Percentiles rank a stretch among this genome's conserved stretches.
phyloP scores from a whole-genome alignment of 2,797 vertebrate genomes.

The Dromococcyx pavoninus region DNA sequence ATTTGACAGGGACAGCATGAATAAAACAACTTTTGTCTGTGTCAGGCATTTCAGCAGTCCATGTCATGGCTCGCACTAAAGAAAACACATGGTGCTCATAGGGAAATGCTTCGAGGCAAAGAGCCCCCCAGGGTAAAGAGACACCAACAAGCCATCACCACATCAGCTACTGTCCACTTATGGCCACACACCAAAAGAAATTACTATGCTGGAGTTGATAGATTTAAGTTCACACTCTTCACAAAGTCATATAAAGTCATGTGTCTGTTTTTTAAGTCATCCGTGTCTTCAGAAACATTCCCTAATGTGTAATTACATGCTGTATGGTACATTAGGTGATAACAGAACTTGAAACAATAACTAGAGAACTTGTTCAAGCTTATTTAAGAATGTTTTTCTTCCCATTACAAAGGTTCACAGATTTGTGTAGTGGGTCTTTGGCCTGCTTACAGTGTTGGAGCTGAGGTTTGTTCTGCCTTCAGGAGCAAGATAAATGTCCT shows the following conservation, averaged over 20 bases:
- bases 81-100: not conserved
- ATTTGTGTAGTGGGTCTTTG: not conserved
- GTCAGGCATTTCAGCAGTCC: constrained; percentile 1
- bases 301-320: not conserved
- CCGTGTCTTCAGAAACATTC: constrained; percentile 20
- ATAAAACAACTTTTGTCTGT: not conserved
- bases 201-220: not conserved
- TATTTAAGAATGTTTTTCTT: not conserved
- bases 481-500: not conserved
- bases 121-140: not conserved
- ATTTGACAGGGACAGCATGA: not conserved
- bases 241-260: not conserved
- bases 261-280: not conserved
- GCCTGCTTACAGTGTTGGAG: not conserved
- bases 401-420: not conserved
- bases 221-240: not conserved
- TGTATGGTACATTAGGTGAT: not conserved
- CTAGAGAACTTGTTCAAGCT: not conserved
- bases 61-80: not conserved
- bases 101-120: not conserved
- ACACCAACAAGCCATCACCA: not conserved
- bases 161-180: not conserved
- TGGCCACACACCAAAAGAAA: rapidly evolving
- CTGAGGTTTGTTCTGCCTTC: not conserved
- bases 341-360: not conserved